Percentiles rank a stretch among this genome's conserved stretches.
Evolutionary conservation across 2,797 vertebrate genomes (phyloP).

Genomic region (Liasis olivaceus): DNA sequence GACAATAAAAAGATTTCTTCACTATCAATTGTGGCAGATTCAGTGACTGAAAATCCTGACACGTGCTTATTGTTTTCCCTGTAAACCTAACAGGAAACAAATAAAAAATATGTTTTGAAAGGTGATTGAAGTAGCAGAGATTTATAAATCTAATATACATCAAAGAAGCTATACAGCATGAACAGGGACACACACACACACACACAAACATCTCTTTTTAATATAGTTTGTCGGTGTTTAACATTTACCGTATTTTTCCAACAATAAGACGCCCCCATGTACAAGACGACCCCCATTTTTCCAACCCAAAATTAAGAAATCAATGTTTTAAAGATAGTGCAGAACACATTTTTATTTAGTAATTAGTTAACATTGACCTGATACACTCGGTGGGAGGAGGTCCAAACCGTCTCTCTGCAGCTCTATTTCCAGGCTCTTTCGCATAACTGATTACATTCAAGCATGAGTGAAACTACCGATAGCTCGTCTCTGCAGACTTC

Average conservation of each 20-base stretch:
- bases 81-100: not conserved
- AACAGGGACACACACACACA: slow-evolving; percentile 15
- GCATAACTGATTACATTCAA: too few relatives aligned
- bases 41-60: not conserved
- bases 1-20: not conserved
- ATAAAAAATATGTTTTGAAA: not conserved
- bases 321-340: too few relatives aligned
- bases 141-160: not conserved
- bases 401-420: too few relatives aligned
- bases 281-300: too few relatives aligned
- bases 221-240: not conserved
- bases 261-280: too few relatives aligned
- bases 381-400: too few relatives aligned
- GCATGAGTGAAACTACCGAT: too few relatives aligned
- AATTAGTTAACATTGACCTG: too few relatives aligned
- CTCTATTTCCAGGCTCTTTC: too few relatives aligned
- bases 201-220: slow-evolving; percentile 18
- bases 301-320: too few relatives aligned
- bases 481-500: too few relatives aligned
- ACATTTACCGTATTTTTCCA: not conserved
- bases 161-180: not conserved
- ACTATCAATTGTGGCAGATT: not conserved
- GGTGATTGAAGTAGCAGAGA: not conserved
- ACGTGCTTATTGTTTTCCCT: not conserved
- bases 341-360: too few relatives aligned